These are phyloP conservation scores for Psococerastis gibbosa DNA, from an alignment of 2,888 invertebrate species.

Conservation along the genomic window DNA sequence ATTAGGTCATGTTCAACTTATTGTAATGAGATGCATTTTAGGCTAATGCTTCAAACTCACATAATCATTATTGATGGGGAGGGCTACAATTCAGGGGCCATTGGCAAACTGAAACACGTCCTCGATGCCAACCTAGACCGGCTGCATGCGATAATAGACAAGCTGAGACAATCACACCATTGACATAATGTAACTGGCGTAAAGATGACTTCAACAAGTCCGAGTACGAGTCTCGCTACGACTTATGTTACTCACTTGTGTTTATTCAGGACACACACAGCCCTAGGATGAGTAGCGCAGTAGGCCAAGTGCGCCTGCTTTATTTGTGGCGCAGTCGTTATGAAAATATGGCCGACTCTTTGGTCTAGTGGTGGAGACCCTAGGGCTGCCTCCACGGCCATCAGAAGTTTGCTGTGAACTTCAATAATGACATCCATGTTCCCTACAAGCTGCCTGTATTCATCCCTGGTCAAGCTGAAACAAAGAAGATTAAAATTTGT, in stretches of 20 bases:
- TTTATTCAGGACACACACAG: slow-evolving; percentile 82
- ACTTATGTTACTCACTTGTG: slow-evolving; percentile 80
- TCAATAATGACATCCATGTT: slow-evolving; percentile 77
- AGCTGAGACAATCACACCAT: no score
- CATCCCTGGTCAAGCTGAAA: slow-evolving; percentile 60
- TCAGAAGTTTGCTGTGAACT: slow-evolving; percentile 63
- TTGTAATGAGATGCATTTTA: no score
- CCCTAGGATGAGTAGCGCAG: slow-evolving; percentile 85
- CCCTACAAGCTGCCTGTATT: slow-evolving; percentile 70
- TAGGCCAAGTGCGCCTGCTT: slow-evolving; percentile 75
- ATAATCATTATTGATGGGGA: no score
- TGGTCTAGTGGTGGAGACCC: slow-evolving; percentile 53
- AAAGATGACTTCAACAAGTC: no score
- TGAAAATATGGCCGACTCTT: slow-evolving; percentile 76
- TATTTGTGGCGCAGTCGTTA: slow-evolving; percentile 63
- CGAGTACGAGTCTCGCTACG: no score
- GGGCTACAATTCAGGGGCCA: no score
- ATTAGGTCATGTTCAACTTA: no score
- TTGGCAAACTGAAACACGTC: no score
- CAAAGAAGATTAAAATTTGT: slow-evolving; percentile 10
- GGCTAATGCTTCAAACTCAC: no score
- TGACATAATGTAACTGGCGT: no score
- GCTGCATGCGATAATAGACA: no score
- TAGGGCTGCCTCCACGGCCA: slow-evolving; percentile 54
- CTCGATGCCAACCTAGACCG: no score